phyloP scores from a whole-genome alignment of 2,797 vertebrate species.

The Scolopax rusticola region DNA sequence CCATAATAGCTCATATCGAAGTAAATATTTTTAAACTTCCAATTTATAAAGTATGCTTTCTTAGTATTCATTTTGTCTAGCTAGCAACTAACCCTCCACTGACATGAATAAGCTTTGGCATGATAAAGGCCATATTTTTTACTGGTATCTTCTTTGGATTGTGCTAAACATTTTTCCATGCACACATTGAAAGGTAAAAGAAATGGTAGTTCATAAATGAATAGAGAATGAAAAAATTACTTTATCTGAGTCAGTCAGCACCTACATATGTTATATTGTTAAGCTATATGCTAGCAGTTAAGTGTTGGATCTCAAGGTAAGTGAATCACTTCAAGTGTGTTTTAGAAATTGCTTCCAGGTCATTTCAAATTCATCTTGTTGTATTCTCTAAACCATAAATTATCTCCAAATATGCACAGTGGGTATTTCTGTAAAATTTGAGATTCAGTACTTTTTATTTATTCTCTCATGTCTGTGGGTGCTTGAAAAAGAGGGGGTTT shows the following conservation, averaged over 20 bases:
- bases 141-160: neutral
- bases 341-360: neutral
- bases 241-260: neutral
- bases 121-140: neutral
- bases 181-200: neutral
- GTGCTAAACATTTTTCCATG: neutral
- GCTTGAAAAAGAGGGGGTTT: neutral
- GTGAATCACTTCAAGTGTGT: neutral
- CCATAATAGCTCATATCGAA: neutral
- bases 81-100: neutral
- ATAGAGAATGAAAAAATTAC: neutral
- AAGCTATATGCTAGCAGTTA: neutral
- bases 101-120: accelerated
- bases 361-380: neutral
- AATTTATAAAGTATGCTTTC: neutral
- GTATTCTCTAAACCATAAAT: neutral
- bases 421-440: neutral
- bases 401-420: neutral
- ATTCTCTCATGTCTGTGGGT: neutral
- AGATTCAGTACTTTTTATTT: neutral
- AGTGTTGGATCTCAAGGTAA: neutral
- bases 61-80: neutral
- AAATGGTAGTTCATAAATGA: neutral
- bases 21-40: neutral
- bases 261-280: neutral